These are phyloP conservation scores for Hydractinia symbiolongicarpus DNA, from an alignment of 30 jellyfish, hydroid and myxozoan species.

Conservation along the genomic window DNA sequence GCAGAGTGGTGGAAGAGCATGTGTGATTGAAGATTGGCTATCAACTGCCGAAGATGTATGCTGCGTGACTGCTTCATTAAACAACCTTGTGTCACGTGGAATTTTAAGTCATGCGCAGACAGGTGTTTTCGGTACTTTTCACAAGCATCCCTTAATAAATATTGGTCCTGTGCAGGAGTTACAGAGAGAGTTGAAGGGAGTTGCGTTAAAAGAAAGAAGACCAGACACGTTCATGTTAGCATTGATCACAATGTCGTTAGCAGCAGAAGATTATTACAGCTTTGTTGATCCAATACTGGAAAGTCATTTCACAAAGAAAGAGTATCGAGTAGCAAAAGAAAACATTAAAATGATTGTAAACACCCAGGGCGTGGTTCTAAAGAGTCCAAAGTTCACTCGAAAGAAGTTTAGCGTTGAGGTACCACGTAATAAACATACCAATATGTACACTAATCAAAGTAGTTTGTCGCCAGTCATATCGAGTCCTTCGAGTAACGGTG, in stretches of 20 bases:
- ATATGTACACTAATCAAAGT: neutral
- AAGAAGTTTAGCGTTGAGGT: constrained; percentile 50
- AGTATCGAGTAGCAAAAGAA: constrained; percentile 68
- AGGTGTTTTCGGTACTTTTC: neutral
- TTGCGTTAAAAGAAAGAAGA: constrained; percentile 59
- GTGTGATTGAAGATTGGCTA: constrained; percentile 70
- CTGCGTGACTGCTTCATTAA: constrained; percentile 71
- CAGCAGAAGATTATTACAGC: constrained; percentile 68
- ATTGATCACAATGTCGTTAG: constrained; percentile 66
- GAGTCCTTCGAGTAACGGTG: neutral
- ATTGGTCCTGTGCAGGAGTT: constrained; percentile 52
- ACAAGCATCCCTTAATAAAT: constrained; percentile 25
- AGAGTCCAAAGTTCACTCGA: constrained; percentile 73
- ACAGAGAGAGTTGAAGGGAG: constrained; percentile 73
- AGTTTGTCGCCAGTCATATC: neutral
- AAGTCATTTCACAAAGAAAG: constrained; percentile 69
- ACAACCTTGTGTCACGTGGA: constrained; percentile 72
- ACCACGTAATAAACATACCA: neutral
- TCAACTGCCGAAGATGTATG: constrained; percentile 81
- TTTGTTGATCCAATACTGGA: constrained; percentile 72
- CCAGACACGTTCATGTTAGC: constrained; percentile 91
- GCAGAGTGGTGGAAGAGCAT: constrained; percentile 41
- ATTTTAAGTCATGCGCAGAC: constrained; percentile 32
- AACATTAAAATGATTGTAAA: constrained; percentile 83
- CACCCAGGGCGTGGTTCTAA: constrained; percentile 72